These are phyloP conservation scores for Rhizomys pruinosus DNA, from an alignment of 2,113 vertebrate species.

Conservation along the genomic window DNA sequence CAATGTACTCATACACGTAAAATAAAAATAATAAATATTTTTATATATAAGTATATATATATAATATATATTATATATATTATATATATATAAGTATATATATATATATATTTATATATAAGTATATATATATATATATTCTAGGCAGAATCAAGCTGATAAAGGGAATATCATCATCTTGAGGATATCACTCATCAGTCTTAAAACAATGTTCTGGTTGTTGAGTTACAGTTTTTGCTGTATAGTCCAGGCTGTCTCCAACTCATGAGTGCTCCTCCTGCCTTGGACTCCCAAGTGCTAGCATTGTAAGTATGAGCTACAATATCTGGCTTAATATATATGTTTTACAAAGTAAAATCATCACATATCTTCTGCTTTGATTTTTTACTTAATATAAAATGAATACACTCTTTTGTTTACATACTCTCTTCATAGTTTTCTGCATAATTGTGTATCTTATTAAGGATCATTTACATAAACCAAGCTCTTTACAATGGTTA, in stretches of 20 bases:
- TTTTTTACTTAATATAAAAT: slow-evolving; percentile 39
- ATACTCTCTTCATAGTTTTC: background rate
- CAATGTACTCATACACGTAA: no score
- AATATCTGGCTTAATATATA: background rate
- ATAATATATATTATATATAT: no score
- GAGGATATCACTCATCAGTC: no score
- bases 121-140: no score
- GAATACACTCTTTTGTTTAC: background rate
- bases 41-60: no score
- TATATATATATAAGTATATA: no score
- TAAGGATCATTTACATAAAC: slow-evolving; percentile 39
- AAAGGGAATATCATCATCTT: no score
- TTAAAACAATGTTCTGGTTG: background rate
- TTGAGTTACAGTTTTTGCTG: background rate
- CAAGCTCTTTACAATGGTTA: background rate
- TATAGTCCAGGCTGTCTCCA: background rate
- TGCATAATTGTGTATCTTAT: slow-evolving; percentile 40
- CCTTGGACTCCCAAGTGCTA: background rate
- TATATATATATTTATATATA: no score
- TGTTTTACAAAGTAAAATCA: slow-evolving; percentile 35
- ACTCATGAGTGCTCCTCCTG: background rate
- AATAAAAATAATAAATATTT: no score
- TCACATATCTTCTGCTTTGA: background rate
- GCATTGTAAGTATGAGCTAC: background rate
- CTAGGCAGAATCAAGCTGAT: no score